These are phyloP conservation scores for Aptenodytes patagonicus DNA, from an alignment of 2,113 vertebrate genomes.

Conservation along the genomic window DNA sequence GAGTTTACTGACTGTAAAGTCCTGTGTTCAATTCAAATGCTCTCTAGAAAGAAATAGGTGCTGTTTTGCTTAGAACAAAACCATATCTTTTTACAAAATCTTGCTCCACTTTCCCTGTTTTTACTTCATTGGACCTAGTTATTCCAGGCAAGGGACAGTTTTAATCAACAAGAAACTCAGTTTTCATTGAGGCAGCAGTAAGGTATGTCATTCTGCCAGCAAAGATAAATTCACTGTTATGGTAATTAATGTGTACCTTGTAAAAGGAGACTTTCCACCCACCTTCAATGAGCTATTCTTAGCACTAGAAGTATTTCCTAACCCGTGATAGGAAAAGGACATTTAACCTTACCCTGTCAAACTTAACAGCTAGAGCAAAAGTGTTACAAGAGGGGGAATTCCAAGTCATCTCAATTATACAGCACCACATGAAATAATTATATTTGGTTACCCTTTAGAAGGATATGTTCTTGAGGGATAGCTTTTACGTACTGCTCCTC, in stretches of 20 bases:
- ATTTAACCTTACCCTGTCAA: constrained; percentile 27
- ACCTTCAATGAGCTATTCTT: constrained; percentile 58
- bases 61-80: not conserved
- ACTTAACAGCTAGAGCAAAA: constrained; percentile 6
- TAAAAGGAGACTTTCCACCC: not conserved
- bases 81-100: not conserved
- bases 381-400: constrained; percentile 30
- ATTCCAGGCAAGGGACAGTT: not conserved
- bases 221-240: constrained; percentile 1
- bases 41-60: not conserved
- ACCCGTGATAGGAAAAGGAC: not conserved
- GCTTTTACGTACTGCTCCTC: constrained; percentile 1
- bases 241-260: constrained; percentile 11
- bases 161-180: constrained; percentile 24
- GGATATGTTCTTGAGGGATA: not conserved
- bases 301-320: constrained; percentile 21
- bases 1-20: not conserved
- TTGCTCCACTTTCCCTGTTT: not conserved
- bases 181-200: not conserved
- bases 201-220: constrained; percentile 10
- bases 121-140: not conserved
- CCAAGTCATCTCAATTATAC: constrained; percentile 40
- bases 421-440: constrained; percentile 47
- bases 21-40: not conserved
- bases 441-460: constrained; percentile 38